phyloP scores from a whole-genome alignment of 2,888 invertebrate species.

The Acanthococcus lagerstroemiae region DNA sequence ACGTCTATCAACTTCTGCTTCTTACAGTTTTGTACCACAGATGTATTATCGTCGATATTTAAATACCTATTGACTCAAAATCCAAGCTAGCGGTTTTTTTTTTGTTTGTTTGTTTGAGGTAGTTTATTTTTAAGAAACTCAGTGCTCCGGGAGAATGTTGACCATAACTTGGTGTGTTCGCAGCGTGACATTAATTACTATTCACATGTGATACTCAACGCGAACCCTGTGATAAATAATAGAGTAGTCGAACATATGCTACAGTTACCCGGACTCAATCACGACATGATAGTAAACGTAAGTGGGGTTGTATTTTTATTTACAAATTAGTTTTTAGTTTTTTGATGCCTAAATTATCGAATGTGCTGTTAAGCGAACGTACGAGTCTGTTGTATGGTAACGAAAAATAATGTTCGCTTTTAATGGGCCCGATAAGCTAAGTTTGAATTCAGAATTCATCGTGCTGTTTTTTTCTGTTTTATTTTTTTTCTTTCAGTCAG shows the following conservation, averaged over 20 bases:
- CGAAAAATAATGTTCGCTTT: too few species aligned
- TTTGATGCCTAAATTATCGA: not conserved
- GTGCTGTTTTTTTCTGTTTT: constrained; percentile 7
- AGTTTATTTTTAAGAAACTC: too few species aligned
- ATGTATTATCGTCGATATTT: too few species aligned
- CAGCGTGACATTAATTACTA: constrained; percentile 22
- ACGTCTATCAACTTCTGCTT: too few species aligned
- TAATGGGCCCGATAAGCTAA: too few species aligned
- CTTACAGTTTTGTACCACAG: too few species aligned
- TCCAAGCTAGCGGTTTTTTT: too few species aligned
- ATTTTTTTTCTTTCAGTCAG: constrained; percentile 49
- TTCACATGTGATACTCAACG: constrained; percentile 30
- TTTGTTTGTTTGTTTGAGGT: too few species aligned
- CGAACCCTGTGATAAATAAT: constrained; percentile 45
- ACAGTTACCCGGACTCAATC: constrained; percentile 63
- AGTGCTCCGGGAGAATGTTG: too few species aligned
- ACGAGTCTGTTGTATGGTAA: too few species aligned
- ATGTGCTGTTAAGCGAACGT: too few species aligned
- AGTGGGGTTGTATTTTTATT: constrained; percentile 33
- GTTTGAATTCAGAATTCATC: not conserved
- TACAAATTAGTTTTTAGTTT: constrained; percentile 54
- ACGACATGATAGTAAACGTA: constrained; percentile 58
- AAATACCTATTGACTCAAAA: too few species aligned
- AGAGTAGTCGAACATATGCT: constrained; percentile 74
- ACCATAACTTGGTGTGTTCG: not conserved